phyloP scores from a whole-genome alignment of 2,113 vertebrate genomes.

The Reinhardtius hippoglossoides region DNA sequence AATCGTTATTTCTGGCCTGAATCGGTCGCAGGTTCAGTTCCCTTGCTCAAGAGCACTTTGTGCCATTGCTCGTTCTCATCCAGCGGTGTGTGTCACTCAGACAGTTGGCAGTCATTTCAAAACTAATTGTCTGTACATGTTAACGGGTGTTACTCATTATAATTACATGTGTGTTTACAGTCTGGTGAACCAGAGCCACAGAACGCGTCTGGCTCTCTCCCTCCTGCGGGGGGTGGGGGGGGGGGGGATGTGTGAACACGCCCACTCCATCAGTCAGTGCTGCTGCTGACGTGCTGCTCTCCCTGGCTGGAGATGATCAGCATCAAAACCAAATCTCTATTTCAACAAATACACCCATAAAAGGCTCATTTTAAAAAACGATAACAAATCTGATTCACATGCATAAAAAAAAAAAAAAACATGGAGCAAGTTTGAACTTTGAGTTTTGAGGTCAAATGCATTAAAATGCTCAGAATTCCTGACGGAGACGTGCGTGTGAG shows the following conservation, averaged over 20 bases:
- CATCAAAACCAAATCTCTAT: not conserved
- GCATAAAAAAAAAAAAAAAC: not conserved
- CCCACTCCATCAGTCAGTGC: slow-evolving; percentile 33
- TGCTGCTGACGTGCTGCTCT: not conserved
- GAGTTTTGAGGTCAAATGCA: not conserved
- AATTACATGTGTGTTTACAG: slow-evolving; percentile 39
- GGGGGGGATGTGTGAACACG: slow-evolving; percentile 36
- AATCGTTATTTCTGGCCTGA: no score
- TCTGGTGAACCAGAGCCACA: slow-evolving; percentile 16
- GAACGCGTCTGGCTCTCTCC: slow-evolving; percentile 46
- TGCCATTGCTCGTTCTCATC: no score
- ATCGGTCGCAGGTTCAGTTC: no score
- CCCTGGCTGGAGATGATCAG: not conserved
- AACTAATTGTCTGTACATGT: not conserved
- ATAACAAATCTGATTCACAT: not conserved
- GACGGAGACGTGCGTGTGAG: slow-evolving; percentile 11
- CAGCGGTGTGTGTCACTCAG: not conserved
- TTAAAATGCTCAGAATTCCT: slow-evolving; percentile 58
- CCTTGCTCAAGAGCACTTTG: no score
- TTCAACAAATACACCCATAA: slow-evolving; percentile 20
- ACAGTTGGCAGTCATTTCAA: not conserved
- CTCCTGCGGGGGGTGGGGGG: no score
- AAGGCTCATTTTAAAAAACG: slow-evolving; percentile 2
- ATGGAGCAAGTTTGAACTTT: not conserved
- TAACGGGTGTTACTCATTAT: slow-evolving; percentile 10